Evolutionary conservation across 2,797 vertebrate genomes (phyloP), one percentile per base, ranked within the genome.

Genomic region (Falco columbarius): DNA sequence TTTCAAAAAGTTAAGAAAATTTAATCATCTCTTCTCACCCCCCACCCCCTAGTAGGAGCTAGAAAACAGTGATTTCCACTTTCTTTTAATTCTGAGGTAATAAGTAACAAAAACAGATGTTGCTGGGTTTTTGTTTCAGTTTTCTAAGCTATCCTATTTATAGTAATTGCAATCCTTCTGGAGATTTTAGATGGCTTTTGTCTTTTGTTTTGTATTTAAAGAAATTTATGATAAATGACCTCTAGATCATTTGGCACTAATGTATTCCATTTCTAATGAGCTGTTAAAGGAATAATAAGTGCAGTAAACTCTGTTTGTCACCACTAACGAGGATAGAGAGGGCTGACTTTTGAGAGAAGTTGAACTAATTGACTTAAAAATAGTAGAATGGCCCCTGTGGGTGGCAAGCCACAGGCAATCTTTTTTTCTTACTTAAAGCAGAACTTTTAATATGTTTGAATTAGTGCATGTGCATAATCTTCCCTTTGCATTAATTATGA

Each of bases 361-460:
- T 92, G 30, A 95, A 89, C 56, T 97, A 97, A 98, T 96, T 97
- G 93, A 90, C 80, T 97, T 94, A 86, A 98, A 98, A 97, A 94
- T 85, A 95, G 75, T 97, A 87, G 83, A 95, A 92, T 34, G 87
- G 76, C 85, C 97, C 75, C 75, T 96, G 76, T 91, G 86, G 71
- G 66, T 96, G 68, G 51, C 74, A 94, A 38, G 59, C 94, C 93
- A 21, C 86, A 93, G 80, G 96, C 94, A 89, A 73, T 89, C 22
- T 51, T 47, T 76, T 81, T 86, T 94, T 89, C 77, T 88, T 89
- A 36, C 77, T 93, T 79, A 95, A 85, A 93, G 93, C 55, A 56
- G 86, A 56, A 91, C 79, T 97, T 93, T 30, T 83, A 91, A 93
- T 96, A 36, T 91, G 54, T 85, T 81, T 89, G 84, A 86, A 89